A percentile compares a stretch with the other conserved stretches of the same genome.
These are phyloP conservation scores for Antennarius maculatus DNA, from an alignment of 2,797 vertebrate species.

Conservation along the genomic window DNA sequence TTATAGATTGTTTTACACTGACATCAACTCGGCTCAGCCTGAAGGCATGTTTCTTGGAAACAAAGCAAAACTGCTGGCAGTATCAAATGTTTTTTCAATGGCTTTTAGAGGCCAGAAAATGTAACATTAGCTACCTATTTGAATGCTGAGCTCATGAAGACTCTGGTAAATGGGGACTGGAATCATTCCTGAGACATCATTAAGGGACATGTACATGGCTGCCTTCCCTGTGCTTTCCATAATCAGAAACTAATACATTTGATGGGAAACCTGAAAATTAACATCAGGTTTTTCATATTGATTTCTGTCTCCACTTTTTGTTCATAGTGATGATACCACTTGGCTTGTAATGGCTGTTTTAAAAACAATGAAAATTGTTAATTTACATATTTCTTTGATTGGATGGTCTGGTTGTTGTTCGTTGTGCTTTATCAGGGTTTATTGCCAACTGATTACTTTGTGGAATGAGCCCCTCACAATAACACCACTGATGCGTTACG, in stretches of 20 bases:
- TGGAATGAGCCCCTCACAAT: conserved; percentile 74
- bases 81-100: conserved; percentile 68
- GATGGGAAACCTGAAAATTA: conserved; percentile 46
- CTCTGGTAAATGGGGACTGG: conserved; percentile 63
- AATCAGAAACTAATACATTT: conserved; percentile 56
- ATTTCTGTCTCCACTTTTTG: conserved; percentile 47
- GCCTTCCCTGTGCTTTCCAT: conserved; percentile 34
- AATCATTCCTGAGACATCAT: conserved; percentile 56
- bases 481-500: conserved; percentile 76
- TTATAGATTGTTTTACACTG: conserved; percentile 75
- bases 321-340: conserved; percentile 53
- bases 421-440: conserved; percentile 70
- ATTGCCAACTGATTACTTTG: conserved; percentile 76
- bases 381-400: conserved; percentile 72
- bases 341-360: conserved; percentile 65
- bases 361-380: conserved; percentile 74
- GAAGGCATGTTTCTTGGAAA: conserved; percentile 65
- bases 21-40: conserved; percentile 72
- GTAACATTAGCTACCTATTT: conserved; percentile 76
- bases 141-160: conserved; percentile 66
- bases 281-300: conserved; percentile 58
- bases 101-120: conserved; percentile 69
- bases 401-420: conserved; percentile 61
- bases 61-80: conserved; percentile 66
- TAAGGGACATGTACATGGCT: conserved; percentile 41